Evolutionary conservation across 2,113 vertebrate species (phyloP).

Genomic region (Corythornis vintsioides): DNA sequence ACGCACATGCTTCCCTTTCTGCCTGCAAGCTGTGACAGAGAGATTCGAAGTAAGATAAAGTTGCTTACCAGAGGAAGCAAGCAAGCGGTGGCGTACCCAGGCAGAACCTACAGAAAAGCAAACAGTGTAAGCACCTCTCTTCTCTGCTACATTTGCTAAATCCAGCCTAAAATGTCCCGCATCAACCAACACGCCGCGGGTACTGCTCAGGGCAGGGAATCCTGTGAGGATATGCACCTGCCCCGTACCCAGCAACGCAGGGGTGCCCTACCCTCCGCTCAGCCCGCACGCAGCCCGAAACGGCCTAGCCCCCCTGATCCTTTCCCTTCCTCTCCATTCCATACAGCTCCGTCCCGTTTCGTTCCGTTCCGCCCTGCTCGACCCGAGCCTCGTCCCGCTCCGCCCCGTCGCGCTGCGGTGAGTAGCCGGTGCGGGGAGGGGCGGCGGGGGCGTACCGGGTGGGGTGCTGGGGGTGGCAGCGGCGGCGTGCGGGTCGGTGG

Average conservation of each 20-base stretch:
- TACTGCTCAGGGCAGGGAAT: too few relatives aligned
- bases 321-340: too few relatives aligned
- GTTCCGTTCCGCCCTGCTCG: background rate
- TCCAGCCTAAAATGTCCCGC: rapidly evolving
- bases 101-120: too few relatives aligned
- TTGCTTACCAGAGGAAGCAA: background rate
- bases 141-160: too few relatives aligned
- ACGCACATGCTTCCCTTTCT: background rate
- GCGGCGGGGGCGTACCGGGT: too few relatives aligned
- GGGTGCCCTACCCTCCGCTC: background rate
- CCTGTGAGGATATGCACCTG: background rate
- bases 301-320: background rate
- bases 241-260: background rate
- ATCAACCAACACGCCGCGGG: rapidly evolving
- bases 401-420: background rate
- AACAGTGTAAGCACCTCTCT: rapidly evolving
- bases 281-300: background rate
- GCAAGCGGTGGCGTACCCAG: background rate
- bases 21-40: background rate
- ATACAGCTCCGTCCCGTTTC: background rate
- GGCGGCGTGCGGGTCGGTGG: too few relatives aligned
- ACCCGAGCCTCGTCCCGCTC: background rate
- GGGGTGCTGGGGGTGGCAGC: background rate
- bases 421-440: background rate
- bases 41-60: background rate